Conservation (phyloP, 2,113 vertebrate species). For the Vombatus ursinus region DNA sequence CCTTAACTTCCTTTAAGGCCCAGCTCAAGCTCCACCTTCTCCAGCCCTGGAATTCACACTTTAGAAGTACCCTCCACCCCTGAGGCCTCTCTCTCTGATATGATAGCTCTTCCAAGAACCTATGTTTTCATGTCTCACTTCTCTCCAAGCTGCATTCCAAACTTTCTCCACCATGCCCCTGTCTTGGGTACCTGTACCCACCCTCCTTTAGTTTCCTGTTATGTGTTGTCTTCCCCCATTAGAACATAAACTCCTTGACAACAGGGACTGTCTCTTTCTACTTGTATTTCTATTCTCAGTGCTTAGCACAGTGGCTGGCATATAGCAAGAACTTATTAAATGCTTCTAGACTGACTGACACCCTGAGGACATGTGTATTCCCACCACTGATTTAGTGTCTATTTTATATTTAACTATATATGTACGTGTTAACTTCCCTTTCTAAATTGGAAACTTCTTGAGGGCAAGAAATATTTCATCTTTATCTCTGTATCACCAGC, state of each 20-base stretch:
- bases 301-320: not conserved
- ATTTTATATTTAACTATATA: not conserved
- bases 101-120: not conserved
- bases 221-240: not conserved
- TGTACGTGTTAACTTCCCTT: not conserved
- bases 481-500: conserved; percentile 39
- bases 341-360: not conserved
- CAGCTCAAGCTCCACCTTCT: not conserved
- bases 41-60: too few species aligned
- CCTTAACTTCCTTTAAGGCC: not conserved
- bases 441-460: conserved; percentile 32
- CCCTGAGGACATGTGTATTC: not conserved
- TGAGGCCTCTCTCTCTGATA: not conserved
- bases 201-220: not conserved
- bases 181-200: not conserved
- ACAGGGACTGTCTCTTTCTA: not conserved
- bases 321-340: not conserved
- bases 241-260: not conserved
- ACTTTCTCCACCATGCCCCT: not conserved
- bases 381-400: not conserved
- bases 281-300: not conserved
- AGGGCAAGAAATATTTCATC: conserved; percentile 9
- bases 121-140: not conserved
- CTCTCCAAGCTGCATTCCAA: not conserved
- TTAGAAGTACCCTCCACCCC: too few species aligned